A percentile compares a stretch with the other conserved stretches of the same genome.
Evolutionary conservation across 2,888 invertebrate genomes (phyloP).

Genomic region (Eugnorisma glareosa): DNA sequence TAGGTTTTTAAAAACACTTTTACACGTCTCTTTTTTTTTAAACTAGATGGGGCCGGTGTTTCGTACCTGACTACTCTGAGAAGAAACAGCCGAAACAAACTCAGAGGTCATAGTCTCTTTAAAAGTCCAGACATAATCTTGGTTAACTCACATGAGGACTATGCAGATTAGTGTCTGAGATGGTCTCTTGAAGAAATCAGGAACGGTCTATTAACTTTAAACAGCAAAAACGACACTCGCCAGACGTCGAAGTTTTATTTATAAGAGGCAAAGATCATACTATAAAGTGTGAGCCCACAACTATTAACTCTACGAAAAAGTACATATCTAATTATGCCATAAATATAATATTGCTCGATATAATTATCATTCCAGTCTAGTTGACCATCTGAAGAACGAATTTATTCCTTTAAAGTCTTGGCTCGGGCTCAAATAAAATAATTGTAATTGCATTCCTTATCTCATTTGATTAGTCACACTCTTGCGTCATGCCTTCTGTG

Average conservation of each 20-base stretch:
- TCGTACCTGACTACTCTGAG: no score
- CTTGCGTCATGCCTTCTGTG: slow-evolving; percentile 80
- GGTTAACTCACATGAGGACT: no score
- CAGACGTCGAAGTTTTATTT: slow-evolving; percentile 10
- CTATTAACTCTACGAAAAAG: slow-evolving; percentile 26
- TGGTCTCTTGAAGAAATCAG: no score
- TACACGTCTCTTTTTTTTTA: no score
- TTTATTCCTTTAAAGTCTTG: slow-evolving; percentile 70
- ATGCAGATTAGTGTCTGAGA: no score
- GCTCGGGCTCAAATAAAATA: slow-evolving; percentile 80
- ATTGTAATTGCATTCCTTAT: slow-evolving; percentile 88
- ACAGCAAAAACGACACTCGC: slow-evolving; percentile 8
- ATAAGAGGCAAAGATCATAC: slow-evolving; percentile 28
- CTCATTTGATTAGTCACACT: slow-evolving; percentile 86
- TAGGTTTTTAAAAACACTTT: no score
- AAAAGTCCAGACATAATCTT: no score
- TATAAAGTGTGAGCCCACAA: slow-evolving; percentile 10
- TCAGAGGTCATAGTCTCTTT: no score
- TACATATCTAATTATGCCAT: slow-evolving; percentile 41
- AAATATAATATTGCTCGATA: slow-evolving; percentile 51
- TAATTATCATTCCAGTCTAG: slow-evolving; percentile 26
- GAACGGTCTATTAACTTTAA: no score
- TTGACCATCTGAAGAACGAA: slow-evolving; percentile 56
- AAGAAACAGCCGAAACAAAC: no score
- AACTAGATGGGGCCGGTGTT: no score